Base-by-base conservation (phyloP, 2,113 vertebrate genomes). In the Cochlearius cochlearius region DNA sequence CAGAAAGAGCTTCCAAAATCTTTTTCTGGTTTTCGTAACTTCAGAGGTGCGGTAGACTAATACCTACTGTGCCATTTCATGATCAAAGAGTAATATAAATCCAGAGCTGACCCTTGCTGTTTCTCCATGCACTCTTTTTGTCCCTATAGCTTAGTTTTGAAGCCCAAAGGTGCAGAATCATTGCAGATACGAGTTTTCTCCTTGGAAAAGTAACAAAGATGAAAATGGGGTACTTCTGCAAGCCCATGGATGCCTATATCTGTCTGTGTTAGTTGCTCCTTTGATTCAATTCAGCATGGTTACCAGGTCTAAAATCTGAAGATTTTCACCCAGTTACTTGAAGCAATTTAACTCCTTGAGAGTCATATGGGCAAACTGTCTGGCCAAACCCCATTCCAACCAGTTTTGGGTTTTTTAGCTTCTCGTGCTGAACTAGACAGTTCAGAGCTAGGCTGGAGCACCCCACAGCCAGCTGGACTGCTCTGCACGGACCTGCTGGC, bases 121-220 rank as follows among this genome's bases (percentile, higher is more conserved):
- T 94, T 92, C 67, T 92, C 55, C 38, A 69, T 21, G 7, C 45
- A 66, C 49, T 67, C 3, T 94, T 96, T 76, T 74, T 83, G 39
- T 72, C 22, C 83, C 29, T 79, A 1, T 89, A 67, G 49, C 34
- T 84, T 93, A 41, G 59, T 89, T 96, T 91, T 94, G 95, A 96
- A 96, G 68, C 59, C 56, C 12, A 64, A 92, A 94, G 80, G 55
- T 84, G 32, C 56, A 94, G 82, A 96, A 92, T 71, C 55, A 38
- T 94, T 68, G 43, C 30, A 94, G 59, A 82, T 73, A 88, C 7
- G 6, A 92, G 88, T 95, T 88, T 97, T 88, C 79, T 91, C 88
- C 69, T 85, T 85, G 71, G 68, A 96, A 98, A 90, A 95, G 49
- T 71, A 86, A 68, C 38, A 96, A 93, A 91, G 36, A 62, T 56